These are phyloP conservation scores for Anoncus sp. DNA, from an alignment of 2,888 invertebrate genomes.

Conservation along the genomic window DNA sequence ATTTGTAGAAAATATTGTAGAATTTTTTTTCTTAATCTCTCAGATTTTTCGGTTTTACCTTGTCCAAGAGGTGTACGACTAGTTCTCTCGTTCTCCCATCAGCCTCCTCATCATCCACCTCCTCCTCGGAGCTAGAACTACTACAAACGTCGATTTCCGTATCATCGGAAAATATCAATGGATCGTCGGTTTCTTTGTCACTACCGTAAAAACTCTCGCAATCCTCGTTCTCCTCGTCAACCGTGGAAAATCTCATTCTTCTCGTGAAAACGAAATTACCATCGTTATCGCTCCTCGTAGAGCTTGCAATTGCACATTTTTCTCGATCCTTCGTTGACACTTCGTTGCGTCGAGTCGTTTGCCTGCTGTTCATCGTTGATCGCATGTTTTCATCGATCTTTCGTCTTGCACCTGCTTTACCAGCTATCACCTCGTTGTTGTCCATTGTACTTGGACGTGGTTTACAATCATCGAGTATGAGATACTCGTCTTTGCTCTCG, in stretches of 20 bases:
- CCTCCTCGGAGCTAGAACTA: constrained; percentile 81
- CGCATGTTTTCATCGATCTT: constrained; percentile 74
- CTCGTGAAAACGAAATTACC: constrained; percentile 36
- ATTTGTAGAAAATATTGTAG: not conserved
- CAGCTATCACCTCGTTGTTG: too few relatives aligned
- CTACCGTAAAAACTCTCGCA: constrained; percentile 86
- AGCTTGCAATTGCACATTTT: constrained; percentile 72
- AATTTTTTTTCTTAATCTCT: constrained; percentile 3
- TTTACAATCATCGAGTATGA: constrained; percentile 77
- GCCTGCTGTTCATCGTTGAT: constrained; percentile 78
- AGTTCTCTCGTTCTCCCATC: constrained; percentile 75
- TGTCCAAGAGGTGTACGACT: constrained; percentile 79
- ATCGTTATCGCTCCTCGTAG: constrained; percentile 38
- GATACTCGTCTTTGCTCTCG: constrained; percentile 78
- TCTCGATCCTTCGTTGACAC: constrained; percentile 74
- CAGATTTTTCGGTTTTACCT: constrained; percentile 71
- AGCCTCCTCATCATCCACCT: constrained; percentile 77
- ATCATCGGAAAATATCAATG: constrained; percentile 86
- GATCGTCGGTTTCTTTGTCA: constrained; percentile 87
- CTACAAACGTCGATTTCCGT: constrained; percentile 84
- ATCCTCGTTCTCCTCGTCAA: constrained; percentile 79
- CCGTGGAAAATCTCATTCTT: constrained; percentile 62
- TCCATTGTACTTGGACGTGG: constrained; percentile 77
- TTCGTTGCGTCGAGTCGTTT: constrained; percentile 67
- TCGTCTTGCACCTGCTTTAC: constrained; percentile 35